Base-by-base conservation (phyloP, 35 echinoderm and acorn worm genomes). In the Strongylocentrotus purpuratus region DNA sequence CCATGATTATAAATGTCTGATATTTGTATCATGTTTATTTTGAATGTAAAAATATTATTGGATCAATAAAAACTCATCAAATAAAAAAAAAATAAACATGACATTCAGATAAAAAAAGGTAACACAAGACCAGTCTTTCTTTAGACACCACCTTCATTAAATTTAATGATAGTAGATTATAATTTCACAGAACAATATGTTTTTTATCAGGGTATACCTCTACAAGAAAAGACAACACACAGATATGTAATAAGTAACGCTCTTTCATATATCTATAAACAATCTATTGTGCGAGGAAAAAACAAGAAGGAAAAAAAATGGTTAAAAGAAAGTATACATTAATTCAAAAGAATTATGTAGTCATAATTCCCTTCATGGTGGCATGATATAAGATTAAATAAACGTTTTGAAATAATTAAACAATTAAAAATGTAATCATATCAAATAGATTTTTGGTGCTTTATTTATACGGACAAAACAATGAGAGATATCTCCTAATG, bases 81-180 rank as follows among this genome's bases (percentile, higher is more conserved):
- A 2, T 55, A 55, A 1, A 5, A 8, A 10, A 55, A 55, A 55
- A 10, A 10, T 55, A 10, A 55, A 55, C 50, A 55, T 55, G 8
- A 55, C 50, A 55, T 5, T 55, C 14, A 14, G 50, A 59, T 17
- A 59, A 22, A 25, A 22, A 78, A 28, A n/a, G 25, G 25, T 70
- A 78, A 78, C 0, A 78, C 20, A n/a, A 78, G 65, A 4, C 28
- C 22, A 4, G 9, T 6, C 20, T 78, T 78, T 78, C 22, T 78
- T 78, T 78, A 78, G 65, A 78, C 65, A n/a, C 65, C 65, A 78
- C 65, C 65, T 78, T 78, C 65, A 78, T 78, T 78, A n/a, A 78
- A 78, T 78, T 78, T 78, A 78, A 78, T 78, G 65, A 78, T 78
- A 78, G 65, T 78, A 78, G 20, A 78, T 7, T 78, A 78, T 78